These are phyloP conservation scores for Archips crataeganus DNA, from an alignment of 2,888 invertebrate species.

Conservation along the genomic window DNA sequence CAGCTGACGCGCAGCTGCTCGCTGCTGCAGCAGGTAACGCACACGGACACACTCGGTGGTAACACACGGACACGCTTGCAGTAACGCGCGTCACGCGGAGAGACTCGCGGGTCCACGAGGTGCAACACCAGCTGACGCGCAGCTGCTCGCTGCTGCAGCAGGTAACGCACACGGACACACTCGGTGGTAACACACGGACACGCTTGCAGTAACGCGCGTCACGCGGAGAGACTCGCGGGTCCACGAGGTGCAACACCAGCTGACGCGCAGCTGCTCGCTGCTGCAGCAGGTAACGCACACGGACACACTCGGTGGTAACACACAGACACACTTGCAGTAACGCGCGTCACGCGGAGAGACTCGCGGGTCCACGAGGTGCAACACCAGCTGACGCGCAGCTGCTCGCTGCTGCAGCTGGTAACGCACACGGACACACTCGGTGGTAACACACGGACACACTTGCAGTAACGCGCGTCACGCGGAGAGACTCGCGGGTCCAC, in stretches of 20 bases:
- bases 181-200: too few relatives aligned
- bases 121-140: slow-evolving; percentile 92
- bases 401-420: slow-evolving; percentile 11
- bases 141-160: slow-evolving; percentile 91
- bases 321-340: not conserved
- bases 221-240: not conserved
- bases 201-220: too few relatives aligned
- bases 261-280: not conserved
- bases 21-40: slow-evolving; percentile 81
- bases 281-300: slow-evolving; percentile 11
- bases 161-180: not conserved
- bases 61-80: slow-evolving; percentile 49
- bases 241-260: slow-evolving; percentile 10
- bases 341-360: not conserved
- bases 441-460: not conserved
- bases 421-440: too few relatives aligned
- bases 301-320: too few relatives aligned
- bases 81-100: slow-evolving; percentile 94
- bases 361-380: not conserved
- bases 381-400: slow-evolving; percentile 2
- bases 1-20: slow-evolving; percentile 93
- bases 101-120: slow-evolving; percentile 93
- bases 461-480: too few relatives aligned
- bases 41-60: too few relatives aligned
- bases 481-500: not conserved